phyloP scores from a whole-genome alignment of 1,140 invertebrate genomes.

The Ganaspis sp. region DNA sequence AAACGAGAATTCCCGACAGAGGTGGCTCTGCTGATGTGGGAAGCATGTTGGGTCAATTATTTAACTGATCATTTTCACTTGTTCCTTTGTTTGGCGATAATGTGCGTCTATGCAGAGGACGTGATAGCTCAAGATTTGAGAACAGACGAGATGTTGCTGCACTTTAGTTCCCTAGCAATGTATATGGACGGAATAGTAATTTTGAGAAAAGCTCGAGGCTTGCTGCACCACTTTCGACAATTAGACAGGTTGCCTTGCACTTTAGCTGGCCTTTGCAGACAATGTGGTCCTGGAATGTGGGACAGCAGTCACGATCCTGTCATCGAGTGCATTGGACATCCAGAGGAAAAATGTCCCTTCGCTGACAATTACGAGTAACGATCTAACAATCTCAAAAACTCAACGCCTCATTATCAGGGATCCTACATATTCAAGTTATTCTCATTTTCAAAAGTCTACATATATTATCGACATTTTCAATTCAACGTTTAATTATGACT shows the following conservation, averaged over 20 bases:
- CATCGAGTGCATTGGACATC: constrained; percentile 81
- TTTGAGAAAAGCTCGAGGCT: constrained; percentile 91
- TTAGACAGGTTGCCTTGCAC: constrained; percentile 91
- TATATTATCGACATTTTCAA: no score
- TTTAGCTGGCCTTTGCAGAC: constrained; percentile 88
- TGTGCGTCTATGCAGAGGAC: constrained; percentile 94
- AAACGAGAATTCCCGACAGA: constrained; percentile 93
- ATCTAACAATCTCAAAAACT: constrained; percentile 36
- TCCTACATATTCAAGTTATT: not conserved
- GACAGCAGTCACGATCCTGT: constrained; percentile 90
- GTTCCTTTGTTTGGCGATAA: constrained; percentile 93
- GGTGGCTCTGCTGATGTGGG: constrained; percentile 93
- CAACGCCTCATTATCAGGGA: not conserved
- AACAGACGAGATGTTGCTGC: constrained; percentile 94
- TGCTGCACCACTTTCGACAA: constrained; percentile 92
- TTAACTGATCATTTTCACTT: constrained; percentile 95
- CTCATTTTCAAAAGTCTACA: not conserved
- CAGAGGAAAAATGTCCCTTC: constrained; percentile 65
- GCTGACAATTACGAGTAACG: constrained; percentile 67
- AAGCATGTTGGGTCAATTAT: constrained; percentile 96
- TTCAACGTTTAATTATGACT: no score
- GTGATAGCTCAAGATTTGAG: constrained; percentile 92
- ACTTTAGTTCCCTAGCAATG: constrained; percentile 96
- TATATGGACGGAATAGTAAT: constrained; percentile 96
- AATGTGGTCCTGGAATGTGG: constrained; percentile 94